Conservation (phyloP, 1,140 invertebrate genomes). For the Rhyzopertha dominica region DNA sequence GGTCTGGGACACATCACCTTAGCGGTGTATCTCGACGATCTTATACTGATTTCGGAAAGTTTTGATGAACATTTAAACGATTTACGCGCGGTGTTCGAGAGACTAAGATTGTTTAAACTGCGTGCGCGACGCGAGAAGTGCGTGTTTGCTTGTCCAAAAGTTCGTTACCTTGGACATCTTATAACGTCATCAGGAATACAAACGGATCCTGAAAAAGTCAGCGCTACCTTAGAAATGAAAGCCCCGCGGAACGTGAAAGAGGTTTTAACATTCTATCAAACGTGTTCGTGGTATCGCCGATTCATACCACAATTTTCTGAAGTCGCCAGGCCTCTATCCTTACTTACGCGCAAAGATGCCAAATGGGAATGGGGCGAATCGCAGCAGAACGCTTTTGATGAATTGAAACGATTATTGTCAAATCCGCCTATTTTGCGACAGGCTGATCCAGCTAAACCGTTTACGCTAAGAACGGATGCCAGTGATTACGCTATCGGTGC, state of each 20-base stretch:
- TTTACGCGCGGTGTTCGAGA: conserved; percentile 19
- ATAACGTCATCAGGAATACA: conserved; percentile 37
- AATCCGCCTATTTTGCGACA: conserved; percentile 21
- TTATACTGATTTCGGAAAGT: conserved; percentile 24
- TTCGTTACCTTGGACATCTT: conserved; percentile 36
- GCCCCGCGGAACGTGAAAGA: conserved; percentile 3
- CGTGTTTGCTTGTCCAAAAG: conserved; percentile 18
- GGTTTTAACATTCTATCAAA: conserved; percentile 7
- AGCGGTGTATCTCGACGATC: conserved; percentile 33
- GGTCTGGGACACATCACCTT: conserved; percentile 7
- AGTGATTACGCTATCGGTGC: conserved; percentile 19
- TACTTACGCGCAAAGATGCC: conserved; percentile 35
- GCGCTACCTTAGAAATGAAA: background rate
- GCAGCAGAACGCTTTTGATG: background rate
- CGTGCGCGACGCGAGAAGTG: background rate
- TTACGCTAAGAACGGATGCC: conserved; percentile 34
- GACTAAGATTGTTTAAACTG: conserved; percentile 11
- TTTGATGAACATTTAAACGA: conserved; percentile 27
- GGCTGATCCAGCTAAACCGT: conserved; percentile 31
- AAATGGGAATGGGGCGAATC: conserved; percentile 29
- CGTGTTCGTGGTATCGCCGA: conserved; percentile 34
- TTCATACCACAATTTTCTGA: conserved; percentile 43
- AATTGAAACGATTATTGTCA: conserved; percentile 12
- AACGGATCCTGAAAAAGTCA: conserved; percentile 18
- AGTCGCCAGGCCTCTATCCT: conserved; percentile 39